Evolutionary conservation across 2,113 vertebrate species (phyloP), one percentile per base, ranked within the genome.

Genomic region (Apistogramma diplotaenia): DNA sequence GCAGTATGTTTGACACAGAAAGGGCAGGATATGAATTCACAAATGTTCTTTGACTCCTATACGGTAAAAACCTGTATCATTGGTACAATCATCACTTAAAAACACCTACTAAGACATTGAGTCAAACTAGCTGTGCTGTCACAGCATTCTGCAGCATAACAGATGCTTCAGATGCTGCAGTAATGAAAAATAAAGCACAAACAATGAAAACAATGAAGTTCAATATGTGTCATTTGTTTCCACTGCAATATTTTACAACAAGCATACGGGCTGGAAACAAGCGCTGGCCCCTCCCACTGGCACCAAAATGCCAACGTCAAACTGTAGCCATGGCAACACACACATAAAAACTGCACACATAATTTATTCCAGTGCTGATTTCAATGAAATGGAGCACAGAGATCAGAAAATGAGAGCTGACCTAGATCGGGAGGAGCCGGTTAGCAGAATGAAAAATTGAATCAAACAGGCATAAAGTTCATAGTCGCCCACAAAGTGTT

Each of bases 381-480:
- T 78, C 71, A 85, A 56, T 74, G 78, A 82, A 84, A 82, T 49
- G 58, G 86, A 89, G 77, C 58, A 56, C 72, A 43, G 81, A 89
- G 85, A 89, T 91, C 87, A 90, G 83, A 90, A 89, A 77, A 89
- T 40, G 73, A 85, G 79, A 61, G 87, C 83, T 89, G 92, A 91
- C 92, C 91, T 91, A 91, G 81, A 90, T 92, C 43, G 76, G 79
- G 60, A 86, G 74, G 78, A 83, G 83, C 78, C 73, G 70, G 27
- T 71, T 87, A 56, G 59, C 65, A 79, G 37, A 53, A 53, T 19
- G 21, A 46, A 61, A 25, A 25, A 75, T 58, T n/a, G 10, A 74
- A 67, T n/a, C 29, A 33, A 53, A 5, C 25, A 12, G 40, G 79
- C 74, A 75, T 16, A 61, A 21, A 37, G 43, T 25, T 15, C 25